phyloP scores from a whole-genome alignment of 23 tunicate genomes.

The Corella eumyota region DNA sequence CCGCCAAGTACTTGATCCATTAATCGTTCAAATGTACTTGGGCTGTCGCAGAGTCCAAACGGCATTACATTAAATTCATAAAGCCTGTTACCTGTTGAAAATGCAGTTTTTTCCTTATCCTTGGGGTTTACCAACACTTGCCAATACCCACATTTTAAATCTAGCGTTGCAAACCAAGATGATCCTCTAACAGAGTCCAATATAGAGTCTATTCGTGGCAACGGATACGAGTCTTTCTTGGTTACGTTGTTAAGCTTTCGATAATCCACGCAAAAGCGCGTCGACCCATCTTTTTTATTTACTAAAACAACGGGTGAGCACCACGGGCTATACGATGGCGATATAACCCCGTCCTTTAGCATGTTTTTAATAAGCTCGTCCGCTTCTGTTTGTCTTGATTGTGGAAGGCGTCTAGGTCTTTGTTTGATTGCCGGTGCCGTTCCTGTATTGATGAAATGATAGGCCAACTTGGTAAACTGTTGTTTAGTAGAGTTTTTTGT shows the following conservation, averaged over 20 bases:
- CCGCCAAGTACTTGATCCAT: background rate
- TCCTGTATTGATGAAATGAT: conserved; percentile 2
- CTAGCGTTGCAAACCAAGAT: conserved; percentile 5
- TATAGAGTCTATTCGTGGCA: conserved; percentile 7
- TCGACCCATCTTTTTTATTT: conserved; percentile 6
- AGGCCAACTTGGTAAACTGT: too few relatives aligned
- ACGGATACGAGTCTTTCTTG: conserved; percentile 9
- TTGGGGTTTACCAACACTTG: conserved; percentile 1
- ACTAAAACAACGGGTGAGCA: conserved; percentile 6
- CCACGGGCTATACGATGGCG: conserved; percentile 16
- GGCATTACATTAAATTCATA: conserved; percentile 2
- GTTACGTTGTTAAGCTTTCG: conserved; percentile 13
- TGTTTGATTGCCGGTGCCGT: background rate
- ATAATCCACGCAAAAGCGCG: conserved; percentile 13
- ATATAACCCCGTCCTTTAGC: conserved; percentile 6
- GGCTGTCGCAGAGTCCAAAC: background rate
- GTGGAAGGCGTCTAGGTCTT: background rate
- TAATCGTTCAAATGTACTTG: background rate
- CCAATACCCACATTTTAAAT: conserved; percentile 8
- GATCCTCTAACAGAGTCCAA: background rate
- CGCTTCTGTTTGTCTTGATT: background rate
- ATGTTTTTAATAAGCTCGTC: background rate
- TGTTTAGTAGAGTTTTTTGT: too few relatives aligned
- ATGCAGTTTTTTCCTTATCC: conserved; percentile 9
- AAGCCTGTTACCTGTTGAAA: background rate